Conservation (phyloP, 2,113 vertebrate species). For the Cochlearius cochlearius region DNA sequence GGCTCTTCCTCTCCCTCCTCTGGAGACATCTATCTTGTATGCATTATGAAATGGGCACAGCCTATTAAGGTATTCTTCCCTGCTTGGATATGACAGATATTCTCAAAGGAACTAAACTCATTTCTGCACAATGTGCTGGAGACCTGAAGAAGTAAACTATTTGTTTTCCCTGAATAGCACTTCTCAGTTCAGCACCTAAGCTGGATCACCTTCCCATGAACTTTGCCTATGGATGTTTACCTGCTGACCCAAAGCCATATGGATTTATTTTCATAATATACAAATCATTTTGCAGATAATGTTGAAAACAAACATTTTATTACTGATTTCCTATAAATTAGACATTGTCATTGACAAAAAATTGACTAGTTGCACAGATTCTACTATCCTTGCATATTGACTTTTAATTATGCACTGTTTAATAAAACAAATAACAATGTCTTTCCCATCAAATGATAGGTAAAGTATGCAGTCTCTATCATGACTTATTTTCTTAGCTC, state of each 20-base stretch:
- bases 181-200: slow-evolving; percentile 47
- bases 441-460: slow-evolving; percentile 43
- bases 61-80: slow-evolving; percentile 68
- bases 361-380: slow-evolving; percentile 49
- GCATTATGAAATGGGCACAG: slow-evolving; percentile 61
- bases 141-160: slow-evolving; percentile 71
- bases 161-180: slow-evolving; percentile 69
- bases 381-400: slow-evolving; percentile 68
- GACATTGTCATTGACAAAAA: slow-evolving; percentile 46
- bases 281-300: slow-evolving; percentile 66
- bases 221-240: slow-evolving; percentile 73
- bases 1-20: not conserved
- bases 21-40: slow-evolving; percentile 38
- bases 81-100: slow-evolving; percentile 78
- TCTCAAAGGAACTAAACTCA: slow-evolving; percentile 81
- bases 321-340: slow-evolving; percentile 65
- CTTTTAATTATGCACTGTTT: slow-evolving; percentile 76
- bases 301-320: slow-evolving; percentile 65
- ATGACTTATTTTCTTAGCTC: not conserved
- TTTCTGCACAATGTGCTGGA: slow-evolving; percentile 76
- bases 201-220: slow-evolving; percentile 80
- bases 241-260: slow-evolving; percentile 55
- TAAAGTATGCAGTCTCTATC: slow-evolving; percentile 6
- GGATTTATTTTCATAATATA: slow-evolving; percentile 68
- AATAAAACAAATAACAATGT: slow-evolving; percentile 69